Conservation (phyloP, 1,140 invertebrate species). For the Pomacea maculata region DNA sequence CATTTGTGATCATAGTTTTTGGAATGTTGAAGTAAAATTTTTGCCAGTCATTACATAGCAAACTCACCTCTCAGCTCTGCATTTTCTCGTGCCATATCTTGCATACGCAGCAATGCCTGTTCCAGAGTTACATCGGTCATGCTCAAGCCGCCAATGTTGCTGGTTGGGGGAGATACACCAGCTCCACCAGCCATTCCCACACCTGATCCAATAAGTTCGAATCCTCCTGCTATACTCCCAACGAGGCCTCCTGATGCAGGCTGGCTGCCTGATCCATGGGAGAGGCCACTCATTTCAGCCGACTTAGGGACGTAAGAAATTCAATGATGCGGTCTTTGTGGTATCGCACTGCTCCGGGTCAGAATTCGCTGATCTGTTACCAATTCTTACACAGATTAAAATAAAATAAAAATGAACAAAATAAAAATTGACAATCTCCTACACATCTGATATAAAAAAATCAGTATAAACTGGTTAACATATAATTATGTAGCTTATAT, state of each 20-base stretch:
- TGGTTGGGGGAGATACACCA: conserved; percentile 13
- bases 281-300: conserved; percentile 10
- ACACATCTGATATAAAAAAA: too few species aligned
- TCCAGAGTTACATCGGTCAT: conserved; percentile 46
- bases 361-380: too few species aligned
- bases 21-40: background rate
- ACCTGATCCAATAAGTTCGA: conserved; percentile 2
- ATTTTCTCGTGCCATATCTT: conserved; percentile 45
- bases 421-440: too few species aligned
- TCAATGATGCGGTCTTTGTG: too few species aligned
- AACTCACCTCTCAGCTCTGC: conserved; percentile 40
- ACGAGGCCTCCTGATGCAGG: conserved; percentile 8
- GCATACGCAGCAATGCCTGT: conserved; percentile 41
- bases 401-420: too few species aligned
- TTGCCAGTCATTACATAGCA: background rate
- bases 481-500: too few species aligned
- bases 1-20: background rate
- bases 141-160: conserved; percentile 18
- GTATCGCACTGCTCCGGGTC: too few species aligned
- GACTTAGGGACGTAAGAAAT: background rate
- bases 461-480: too few species aligned
- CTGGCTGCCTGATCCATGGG: conserved; percentile 14
- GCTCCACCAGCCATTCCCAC: background rate
- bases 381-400: too few species aligned
- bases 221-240: background rate